Evolutionary conservation across 1,140 invertebrate species (phyloP), one percentile per base, ranked within the genome.

Genomic region (Drosophila azteca): DNA sequence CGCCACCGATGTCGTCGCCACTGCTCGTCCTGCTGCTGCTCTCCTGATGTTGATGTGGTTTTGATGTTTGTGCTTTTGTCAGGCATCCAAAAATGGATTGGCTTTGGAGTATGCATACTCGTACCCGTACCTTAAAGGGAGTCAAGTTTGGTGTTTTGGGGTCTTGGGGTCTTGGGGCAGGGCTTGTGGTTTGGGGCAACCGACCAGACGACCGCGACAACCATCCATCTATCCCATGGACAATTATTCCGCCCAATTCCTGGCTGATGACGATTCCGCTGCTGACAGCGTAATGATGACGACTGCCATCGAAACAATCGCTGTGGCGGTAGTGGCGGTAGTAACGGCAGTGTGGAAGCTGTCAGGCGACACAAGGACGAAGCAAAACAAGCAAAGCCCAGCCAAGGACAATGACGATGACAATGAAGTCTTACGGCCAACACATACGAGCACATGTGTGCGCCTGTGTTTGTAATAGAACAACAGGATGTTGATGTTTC

Each of bases 241-340:
- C 58, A 69, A 64, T 67, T 82, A 77, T 69, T 63, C 49, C 64
- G 45, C 73, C 73, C 65, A 78, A 85, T 87, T 88, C 51, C 51
- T 75, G 53, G 69, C 63, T 67, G 74, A 72, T 72, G 78, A 85
- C 74, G 68, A 87, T 76, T 87, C 62, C 72, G 79, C 58, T 54
- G 77, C 70, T 79, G 83, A 77, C 75, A 77, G 83, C 63, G 64
- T 82, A 88, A 87, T 87, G 83, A 88, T 83, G 79, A 88, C 67
- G 67, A 76, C 83, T 83, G 67, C 61, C 63, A 80, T 52, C 60
- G 49, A 77, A 72, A 83, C 71, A 79, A 72, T 64, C 60, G 58
- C 55, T 63, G 48, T 39, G 24, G 54, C 45, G 17, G 62, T 46
- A 29, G 29, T 35, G 50, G n/a, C 44, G 57, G 61, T 20, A 49